Evolutionary conservation across 23 tunicate genomes (phyloP), one percentile per base, ranked within the genome.

Genomic region (Trididemnum miniatum): DNA sequence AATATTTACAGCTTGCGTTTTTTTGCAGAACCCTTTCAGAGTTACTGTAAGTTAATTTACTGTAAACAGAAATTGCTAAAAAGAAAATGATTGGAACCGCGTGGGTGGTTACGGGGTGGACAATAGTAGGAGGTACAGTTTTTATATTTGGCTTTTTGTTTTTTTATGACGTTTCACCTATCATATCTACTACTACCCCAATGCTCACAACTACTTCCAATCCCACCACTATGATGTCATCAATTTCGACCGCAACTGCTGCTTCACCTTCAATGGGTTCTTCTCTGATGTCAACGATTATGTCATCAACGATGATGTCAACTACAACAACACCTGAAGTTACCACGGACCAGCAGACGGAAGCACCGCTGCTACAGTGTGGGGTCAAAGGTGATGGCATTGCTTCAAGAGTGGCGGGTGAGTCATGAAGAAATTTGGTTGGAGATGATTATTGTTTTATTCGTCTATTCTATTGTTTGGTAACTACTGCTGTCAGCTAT

Each of bases 61-160:
- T n/a, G n/a, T n/a, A n/a, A n/a, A n/a, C n/a, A n/a, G n/a, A n/a
- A n/a, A n/a, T n/a, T n/a, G n/a, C n/a, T n/a, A n/a, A n/a, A n/a
- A n/a, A 44, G 15, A 44, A 44, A 23, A 77, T 77, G 82, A 26
- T 26, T 31, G 84, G 78, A 26, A 79, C 90, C 35, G 84, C 90
- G 2, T 86, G 90, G 90, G 44, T 86, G 23, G 27, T 69, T 22
- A 86, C 90, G 71, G 90, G 90, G 2, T 86, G 90, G 90, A 71
- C 84, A 2, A 37, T 79, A 27, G 72, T 71, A 31, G 84, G 84
- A 37, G 75, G 83, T 24, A 79, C 90, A 20, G 80, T 86, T 1
- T 79, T 78, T 4, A 52, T 86, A 37, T 78, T 86, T 71, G 90
- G 90, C 24, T 86, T 86, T 79, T 36, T 86, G 35, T 86, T 78